Percentiles rank a stretch among this genome's conserved stretches.
Evolutionary conservation across 2,888 invertebrate genomes (phyloP).

Genomic region (Eilema caniola): DNA sequence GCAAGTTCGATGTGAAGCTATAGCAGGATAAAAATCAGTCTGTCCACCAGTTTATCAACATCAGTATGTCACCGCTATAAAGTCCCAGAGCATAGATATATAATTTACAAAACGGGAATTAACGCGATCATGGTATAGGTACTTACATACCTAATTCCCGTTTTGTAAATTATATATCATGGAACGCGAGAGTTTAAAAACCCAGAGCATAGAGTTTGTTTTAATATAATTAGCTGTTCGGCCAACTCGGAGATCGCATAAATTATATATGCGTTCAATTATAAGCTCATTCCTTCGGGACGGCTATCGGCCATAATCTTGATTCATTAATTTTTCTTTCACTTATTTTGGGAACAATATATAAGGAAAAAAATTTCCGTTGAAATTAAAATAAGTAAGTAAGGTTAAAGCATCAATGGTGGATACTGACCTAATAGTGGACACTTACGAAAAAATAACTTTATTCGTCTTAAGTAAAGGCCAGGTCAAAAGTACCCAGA

Average conservation of each 20-base stretch:
- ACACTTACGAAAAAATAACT: too few relatives aligned
- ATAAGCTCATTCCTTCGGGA: constrained; percentile 34
- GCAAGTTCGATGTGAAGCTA: too few relatives aligned
- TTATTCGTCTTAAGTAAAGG: too few relatives aligned
- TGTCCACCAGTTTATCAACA: too few relatives aligned
- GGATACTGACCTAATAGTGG: too few relatives aligned
- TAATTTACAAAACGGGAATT: too few relatives aligned
- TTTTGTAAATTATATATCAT: too few relatives aligned
- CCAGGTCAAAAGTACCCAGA: too few relatives aligned
- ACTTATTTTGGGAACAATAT: constrained; percentile 1
- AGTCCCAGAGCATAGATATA: constrained; percentile 43
- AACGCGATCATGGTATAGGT: too few relatives aligned
- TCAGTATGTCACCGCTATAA: constrained; percentile 21
- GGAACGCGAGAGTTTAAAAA: too few relatives aligned
- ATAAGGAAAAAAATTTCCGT: not conserved
- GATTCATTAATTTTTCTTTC: constrained; percentile 10
- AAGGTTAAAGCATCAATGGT: too few relatives aligned
- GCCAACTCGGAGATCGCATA: constrained; percentile 43
- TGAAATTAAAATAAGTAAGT: not conserved
- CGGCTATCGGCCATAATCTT: constrained; percentile 29
- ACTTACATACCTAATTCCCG: too few relatives aligned
- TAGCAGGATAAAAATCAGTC: not conserved
- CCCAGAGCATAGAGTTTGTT: constrained; percentile 50
- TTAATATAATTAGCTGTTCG: constrained; percentile 58
- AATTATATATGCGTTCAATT: constrained; percentile 55